phyloP scores from a whole-genome alignment of 1,140 invertebrate species.

The Cydia amplana region DNA sequence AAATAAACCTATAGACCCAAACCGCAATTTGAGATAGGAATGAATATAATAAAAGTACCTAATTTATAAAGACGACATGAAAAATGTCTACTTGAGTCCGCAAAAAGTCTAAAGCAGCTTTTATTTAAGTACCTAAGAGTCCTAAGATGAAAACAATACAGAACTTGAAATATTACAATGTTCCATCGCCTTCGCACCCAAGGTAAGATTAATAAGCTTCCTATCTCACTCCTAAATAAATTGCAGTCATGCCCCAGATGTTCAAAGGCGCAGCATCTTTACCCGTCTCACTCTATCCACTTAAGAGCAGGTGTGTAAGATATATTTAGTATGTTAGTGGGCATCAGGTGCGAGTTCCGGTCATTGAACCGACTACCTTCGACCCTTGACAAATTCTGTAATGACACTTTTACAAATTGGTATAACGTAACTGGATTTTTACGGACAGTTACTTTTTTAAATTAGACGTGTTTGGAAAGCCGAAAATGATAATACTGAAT shows the following conservation, averaged over 20 bases:
- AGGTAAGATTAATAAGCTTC: background rate
- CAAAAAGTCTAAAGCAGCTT: no score
- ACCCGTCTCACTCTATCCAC: constrained; percentile 6
- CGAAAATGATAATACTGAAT: background rate
- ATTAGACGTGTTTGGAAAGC: background rate
- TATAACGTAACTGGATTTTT: background rate
- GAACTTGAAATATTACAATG: background rate
- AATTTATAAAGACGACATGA: no score
- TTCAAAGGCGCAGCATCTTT: constrained; percentile 5
- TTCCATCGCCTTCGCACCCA: background rate
- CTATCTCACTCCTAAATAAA: background rate
- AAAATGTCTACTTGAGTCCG: no score
- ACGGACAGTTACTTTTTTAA: background rate
- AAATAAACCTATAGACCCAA: no score
- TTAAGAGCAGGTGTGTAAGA: constrained; percentile 18
- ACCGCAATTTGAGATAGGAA: no score
- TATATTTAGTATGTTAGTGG: constrained; percentile 12
- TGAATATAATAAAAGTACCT: no score
- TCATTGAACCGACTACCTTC: constrained; percentile 41
- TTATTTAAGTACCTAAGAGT: no score
- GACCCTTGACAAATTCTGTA: constrained; percentile 44
- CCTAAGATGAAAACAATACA: no score
- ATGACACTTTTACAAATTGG: constrained; percentile 34
- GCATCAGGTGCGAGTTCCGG: constrained; percentile 50
- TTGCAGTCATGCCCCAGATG: constrained; percentile 3